phyloP scores from a whole-genome alignment of 2,113 vertebrate genomes.

The Microcebus jonahi region DNA sequence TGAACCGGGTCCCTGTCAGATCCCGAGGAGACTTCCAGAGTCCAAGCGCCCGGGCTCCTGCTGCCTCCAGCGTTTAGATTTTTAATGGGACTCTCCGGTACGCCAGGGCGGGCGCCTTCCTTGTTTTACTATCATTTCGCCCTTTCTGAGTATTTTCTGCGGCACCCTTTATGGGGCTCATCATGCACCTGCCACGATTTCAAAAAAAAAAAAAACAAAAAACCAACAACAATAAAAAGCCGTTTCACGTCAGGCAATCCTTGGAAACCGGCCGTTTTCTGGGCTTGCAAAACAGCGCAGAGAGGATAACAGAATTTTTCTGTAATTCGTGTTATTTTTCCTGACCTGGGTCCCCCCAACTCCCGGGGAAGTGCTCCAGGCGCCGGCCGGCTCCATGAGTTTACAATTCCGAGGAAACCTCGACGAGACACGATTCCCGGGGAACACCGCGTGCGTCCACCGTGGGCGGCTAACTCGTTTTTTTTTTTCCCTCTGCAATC shows the following conservation, averaged over 20 bases:
- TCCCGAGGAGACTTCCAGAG: accelerated
- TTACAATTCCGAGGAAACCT: not conserved
- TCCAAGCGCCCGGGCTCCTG: not conserved
- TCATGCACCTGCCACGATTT: not conserved
- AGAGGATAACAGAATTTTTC: not conserved
- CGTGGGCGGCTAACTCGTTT: accelerated
- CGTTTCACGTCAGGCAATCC: not conserved
- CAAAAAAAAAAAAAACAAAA: not conserved
- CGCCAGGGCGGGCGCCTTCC: accelerated
- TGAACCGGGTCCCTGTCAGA: not conserved
- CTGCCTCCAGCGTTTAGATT: not conserved
- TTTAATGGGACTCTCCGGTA: not conserved
- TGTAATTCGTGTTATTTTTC: not conserved
- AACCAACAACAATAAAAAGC: too few relatives aligned
- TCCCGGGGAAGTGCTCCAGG: not conserved
- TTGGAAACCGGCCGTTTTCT: accelerated
- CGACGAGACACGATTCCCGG: accelerated
- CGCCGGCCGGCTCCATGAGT: too few relatives aligned
- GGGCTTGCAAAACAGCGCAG: not conserved
- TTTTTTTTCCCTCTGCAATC: accelerated
- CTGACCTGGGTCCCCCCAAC: not conserved
- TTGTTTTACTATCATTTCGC: not conserved
- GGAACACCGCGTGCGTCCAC: not conserved
- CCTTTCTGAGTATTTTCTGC: not conserved
- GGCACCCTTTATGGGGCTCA: not conserved